Base-by-base conservation (phyloP, 2,888 invertebrate species). In the Periphyllus acericola region DNA sequence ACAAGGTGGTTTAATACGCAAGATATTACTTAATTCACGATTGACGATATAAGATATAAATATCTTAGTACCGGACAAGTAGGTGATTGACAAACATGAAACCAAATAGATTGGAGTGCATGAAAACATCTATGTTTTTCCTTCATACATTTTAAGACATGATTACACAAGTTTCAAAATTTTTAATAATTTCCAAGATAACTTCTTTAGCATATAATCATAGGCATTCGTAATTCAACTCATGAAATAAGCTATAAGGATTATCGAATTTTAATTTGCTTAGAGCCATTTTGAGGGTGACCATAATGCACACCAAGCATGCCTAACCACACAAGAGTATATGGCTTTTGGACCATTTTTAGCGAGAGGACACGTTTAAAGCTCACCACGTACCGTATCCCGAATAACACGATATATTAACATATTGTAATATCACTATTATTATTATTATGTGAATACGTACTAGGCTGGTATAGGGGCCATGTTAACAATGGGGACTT, bases 401-500 rank as follows among this genome's bases (percentile, higher is more conserved):
- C 46, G 1, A 46, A 46, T 46, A 46, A 46, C 14, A 46, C 14
- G 11, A 46, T 46, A 14, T 3, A 1, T 14, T 46, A 46, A 46
- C 11, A 46, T 46, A 46, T 14, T 46, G 14, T 46, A 46, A 46
- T 46, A 46, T 46, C 14, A 46, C 46, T 46, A 46, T 46, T 46
- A 46, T 46, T 5, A 36, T 5, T 46, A 46, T 46, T 46, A 32
- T 71, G 21, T n/a, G n/a, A 25, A 81, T 81, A 87, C 87, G 36
- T 75, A 87, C 87, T 87, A 87, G 11, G 87, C 74, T 25, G 87
- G 87, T 66, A 87, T 81, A 66, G 87, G 87, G 46, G 87, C 87
- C 87, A 87, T 87, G 75, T 87, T 87, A 11, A 81, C 80, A n/a
- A 74, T 71, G 34, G 87, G 81, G 25, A 81, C 74, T 87, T 87